Conservation (phyloP, 1,140 invertebrate genomes). For the Drosophila lacertosa region DNA sequence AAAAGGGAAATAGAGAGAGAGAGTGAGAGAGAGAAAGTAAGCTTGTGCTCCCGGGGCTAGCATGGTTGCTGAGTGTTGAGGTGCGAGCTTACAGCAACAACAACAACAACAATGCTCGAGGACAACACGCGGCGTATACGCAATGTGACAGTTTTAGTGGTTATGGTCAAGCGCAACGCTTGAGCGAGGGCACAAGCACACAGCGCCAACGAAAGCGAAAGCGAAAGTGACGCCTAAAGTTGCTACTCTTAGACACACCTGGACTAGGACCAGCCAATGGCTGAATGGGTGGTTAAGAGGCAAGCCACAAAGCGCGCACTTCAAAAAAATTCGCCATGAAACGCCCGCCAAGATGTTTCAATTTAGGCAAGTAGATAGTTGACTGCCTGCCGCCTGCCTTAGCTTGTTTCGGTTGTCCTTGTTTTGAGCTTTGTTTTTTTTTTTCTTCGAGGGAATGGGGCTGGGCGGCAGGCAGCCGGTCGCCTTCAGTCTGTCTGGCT, state of each 20-base stretch:
- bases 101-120: conserved; percentile 53
- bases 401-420: neutral
- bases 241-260: conserved; percentile 52
- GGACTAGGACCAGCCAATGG: conserved; percentile 15
- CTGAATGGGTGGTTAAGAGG: conserved; percentile 11
- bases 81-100: conserved; percentile 55
- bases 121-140: conserved; percentile 79
- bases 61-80: conserved; percentile 47
- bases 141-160: conserved; percentile 81
- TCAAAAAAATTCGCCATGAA: conserved; percentile 45
- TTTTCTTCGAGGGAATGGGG: neutral
- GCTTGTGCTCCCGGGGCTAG: conserved; percentile 18
- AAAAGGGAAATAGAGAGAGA: conserved; percentile 11
- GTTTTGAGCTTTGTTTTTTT: neutral
- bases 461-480: conserved; percentile 2
- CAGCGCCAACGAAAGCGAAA: conserved; percentile 40
- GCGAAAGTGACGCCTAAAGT: conserved; percentile 70
- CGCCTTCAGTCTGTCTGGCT: conserved; percentile 1
- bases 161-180: conserved; percentile 80
- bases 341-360: conserved; percentile 63
- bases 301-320: conserved; percentile 40
- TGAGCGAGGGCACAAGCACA: conserved; percentile 65
- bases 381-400: neutral
- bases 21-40: conserved; percentile 9
- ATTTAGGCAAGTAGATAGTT: conserved; percentile 13